These are phyloP conservation scores for Actinia equina DNA, from an alignment of 64 coral and sea anemone species.

Conservation along the genomic window DNA sequence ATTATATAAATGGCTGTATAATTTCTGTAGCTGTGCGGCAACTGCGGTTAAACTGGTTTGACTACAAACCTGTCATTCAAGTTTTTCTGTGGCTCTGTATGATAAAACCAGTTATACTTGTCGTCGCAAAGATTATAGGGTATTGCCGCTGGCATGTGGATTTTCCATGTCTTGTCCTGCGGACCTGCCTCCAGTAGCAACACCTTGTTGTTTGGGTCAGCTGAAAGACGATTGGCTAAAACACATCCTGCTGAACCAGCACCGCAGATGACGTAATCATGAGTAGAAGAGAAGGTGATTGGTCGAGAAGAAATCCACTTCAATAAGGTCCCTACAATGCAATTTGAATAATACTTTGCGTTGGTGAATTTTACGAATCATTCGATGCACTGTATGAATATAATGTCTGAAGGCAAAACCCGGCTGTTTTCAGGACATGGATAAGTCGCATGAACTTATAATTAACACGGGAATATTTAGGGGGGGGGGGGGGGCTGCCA, in stretches of 20 bases:
- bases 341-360: too few relatives aligned
- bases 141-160: constrained; percentile 43
- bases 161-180: constrained; percentile 39
- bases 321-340: too few relatives aligned
- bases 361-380: too few relatives aligned
- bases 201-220: constrained; percentile 58
- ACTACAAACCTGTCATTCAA: constrained; percentile 33
- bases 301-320: background rate
- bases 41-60: background rate
- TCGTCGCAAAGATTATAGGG: constrained; percentile 32
- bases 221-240: constrained; percentile 48
- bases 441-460: too few relatives aligned
- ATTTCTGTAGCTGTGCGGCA: too few relatives aligned
- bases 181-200: constrained; percentile 55
- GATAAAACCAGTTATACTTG: constrained; percentile 52
- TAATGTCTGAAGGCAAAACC: too few relatives aligned
- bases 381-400: too few relatives aligned
- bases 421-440: too few relatives aligned
- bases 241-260: constrained; percentile 60
- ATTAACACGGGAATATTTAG: too few relatives aligned
- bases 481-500: too few relatives aligned
- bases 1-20: too few relatives aligned
- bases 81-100: constrained; percentile 37
- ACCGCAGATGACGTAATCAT: constrained; percentile 57
- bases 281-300: constrained; percentile 38